A percentile compares a stretch with the other conserved stretches of the same genome.
phyloP scores from a whole-genome alignment of 37 sponge, comb jelly and placozoan genomes.

The Haliclona indistincta region DNA sequence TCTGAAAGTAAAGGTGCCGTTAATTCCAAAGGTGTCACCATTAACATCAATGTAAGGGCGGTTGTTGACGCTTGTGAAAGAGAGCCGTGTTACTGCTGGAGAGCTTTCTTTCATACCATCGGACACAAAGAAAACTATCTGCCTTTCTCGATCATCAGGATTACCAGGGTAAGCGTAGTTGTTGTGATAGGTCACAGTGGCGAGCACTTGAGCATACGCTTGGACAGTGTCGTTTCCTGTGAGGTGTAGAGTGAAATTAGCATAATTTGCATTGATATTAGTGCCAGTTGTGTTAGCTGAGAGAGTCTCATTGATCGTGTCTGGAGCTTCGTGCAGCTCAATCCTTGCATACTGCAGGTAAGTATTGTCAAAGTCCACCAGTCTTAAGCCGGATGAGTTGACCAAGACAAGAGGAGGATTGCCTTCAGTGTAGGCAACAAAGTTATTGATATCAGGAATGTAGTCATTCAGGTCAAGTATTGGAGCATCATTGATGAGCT shows the following conservation, averaged over 20 bases:
- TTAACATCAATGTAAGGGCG: slow-evolving; percentile 72
- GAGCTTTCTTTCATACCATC: slow-evolving; percentile 68
- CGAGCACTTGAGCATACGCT: slow-evolving; percentile 54
- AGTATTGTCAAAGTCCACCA: slow-evolving; percentile 73
- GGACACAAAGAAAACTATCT: slow-evolving; percentile 57
- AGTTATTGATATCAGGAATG: slow-evolving; percentile 60
- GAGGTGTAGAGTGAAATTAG: slow-evolving; percentile 60
- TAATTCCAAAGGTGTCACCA: slow-evolving; percentile 37
- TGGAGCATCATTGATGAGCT: slow-evolving; percentile 80
- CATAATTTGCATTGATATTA: slow-evolving; percentile 42
- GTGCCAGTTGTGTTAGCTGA: slow-evolving; percentile 48
- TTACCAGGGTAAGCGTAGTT: slow-evolving; percentile 71
- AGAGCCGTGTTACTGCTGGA: slow-evolving; percentile 50
- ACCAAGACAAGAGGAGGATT: slow-evolving; percentile 58
- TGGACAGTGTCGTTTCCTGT: slow-evolving; percentile 61
- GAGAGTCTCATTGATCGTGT: slow-evolving; percentile 67
- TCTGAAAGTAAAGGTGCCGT: slow-evolving; percentile 43
- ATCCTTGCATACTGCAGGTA: slow-evolving; percentile 62
- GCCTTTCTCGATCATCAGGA: slow-evolving; percentile 62
- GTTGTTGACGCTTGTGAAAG: slow-evolving; percentile 77
- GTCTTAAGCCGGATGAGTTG: slow-evolving; percentile 48
- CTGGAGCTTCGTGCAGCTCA: slow-evolving; percentile 59
- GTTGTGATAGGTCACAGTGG: slow-evolving; percentile 79
- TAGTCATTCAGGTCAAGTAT: slow-evolving; percentile 75
- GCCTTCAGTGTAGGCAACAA: slow-evolving; percentile 79